phyloP scores from a whole-genome alignment of 2,113 vertebrate genomes.

The Catharus bicknelli region DNA sequence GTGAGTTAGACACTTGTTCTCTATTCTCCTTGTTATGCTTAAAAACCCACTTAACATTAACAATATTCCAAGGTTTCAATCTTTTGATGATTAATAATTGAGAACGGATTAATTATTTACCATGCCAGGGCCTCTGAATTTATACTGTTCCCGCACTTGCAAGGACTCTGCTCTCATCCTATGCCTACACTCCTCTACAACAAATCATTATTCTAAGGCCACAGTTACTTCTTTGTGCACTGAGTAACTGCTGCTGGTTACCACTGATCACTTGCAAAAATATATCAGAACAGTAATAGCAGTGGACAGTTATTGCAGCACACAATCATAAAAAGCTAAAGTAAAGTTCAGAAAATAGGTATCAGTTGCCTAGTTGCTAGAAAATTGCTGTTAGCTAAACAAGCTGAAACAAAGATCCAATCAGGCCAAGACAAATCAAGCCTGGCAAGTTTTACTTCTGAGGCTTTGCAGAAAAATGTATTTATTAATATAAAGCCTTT shows the following conservation, averaged over 20 bases:
- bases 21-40: not conserved
- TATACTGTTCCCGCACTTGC: not conserved
- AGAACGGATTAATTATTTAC: slow-evolving; percentile 31
- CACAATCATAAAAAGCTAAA: not conserved
- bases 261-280: not conserved
- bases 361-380: not conserved
- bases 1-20: not conserved
- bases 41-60: not conserved
- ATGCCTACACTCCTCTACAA: not conserved
- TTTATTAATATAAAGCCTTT: not conserved
- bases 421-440: not conserved
- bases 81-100: slow-evolving; percentile 39
- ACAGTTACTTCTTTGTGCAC: not conserved
- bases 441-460: not conserved
- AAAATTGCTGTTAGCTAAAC: not conserved
- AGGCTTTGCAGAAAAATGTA: not conserved
- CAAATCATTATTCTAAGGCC: not conserved
- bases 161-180: not conserved
- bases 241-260: not conserved
- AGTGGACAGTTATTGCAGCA: not conserved
- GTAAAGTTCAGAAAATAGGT: not conserved
- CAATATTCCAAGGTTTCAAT: not conserved
- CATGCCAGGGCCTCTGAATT: not conserved
- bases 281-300: not conserved
- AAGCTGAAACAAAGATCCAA: not conserved